Percentiles rank a stretch among this genome's conserved stretches.
Evolutionary conservation across 1,140 invertebrate species (phyloP).

Genomic region (Drosophila lacertosa): DNA sequence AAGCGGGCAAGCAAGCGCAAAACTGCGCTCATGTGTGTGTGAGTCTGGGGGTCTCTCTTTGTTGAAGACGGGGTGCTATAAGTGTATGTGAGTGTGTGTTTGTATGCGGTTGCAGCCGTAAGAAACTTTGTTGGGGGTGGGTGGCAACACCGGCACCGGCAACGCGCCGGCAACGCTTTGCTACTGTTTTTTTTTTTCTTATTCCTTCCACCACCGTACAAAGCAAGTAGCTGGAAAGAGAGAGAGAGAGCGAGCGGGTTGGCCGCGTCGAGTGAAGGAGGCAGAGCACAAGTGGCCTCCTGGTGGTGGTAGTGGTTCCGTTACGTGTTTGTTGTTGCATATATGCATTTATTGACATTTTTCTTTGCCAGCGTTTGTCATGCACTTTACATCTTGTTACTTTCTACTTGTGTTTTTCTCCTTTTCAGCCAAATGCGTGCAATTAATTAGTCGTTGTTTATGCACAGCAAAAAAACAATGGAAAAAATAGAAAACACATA

Average conservation of each 20-base stretch:
- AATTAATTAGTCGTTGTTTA: constrained; percentile 61
- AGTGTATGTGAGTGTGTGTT: constrained; percentile 16
- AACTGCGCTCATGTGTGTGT: constrained; percentile 20
- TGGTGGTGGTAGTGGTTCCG: constrained; percentile 72
- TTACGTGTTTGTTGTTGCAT: constrained; percentile 53
- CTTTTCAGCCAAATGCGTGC: constrained; percentile 52
- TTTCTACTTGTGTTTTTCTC: constrained; percentile 37
- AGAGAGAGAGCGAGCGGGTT: background rate
- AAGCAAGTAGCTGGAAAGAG: constrained; percentile 17
- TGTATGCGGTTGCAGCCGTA: constrained; percentile 11
- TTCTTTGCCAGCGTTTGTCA: constrained; percentile 38
- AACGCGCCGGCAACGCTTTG: constrained; percentile 51
- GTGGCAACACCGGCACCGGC: constrained; percentile 49
- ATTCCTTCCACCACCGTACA: constrained; percentile 30
- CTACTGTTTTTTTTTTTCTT: constrained; percentile 58
- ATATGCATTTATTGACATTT: constrained; percentile 80
- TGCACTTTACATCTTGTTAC: constrained; percentile 45
- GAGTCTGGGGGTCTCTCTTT: constrained; percentile 37
- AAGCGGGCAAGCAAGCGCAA: constrained; percentile 43
- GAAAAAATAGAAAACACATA: constrained; percentile 28
- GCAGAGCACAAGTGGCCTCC: constrained; percentile 40
- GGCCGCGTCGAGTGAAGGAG: background rate
- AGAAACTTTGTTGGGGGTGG: constrained; percentile 48
- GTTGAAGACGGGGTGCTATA: constrained; percentile 45
- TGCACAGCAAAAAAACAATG: constrained; percentile 17